These are phyloP conservation scores for Dufourea novaeangliae DNA, from an alignment of 1,140 invertebrate species.

Conservation along the genomic window DNA sequence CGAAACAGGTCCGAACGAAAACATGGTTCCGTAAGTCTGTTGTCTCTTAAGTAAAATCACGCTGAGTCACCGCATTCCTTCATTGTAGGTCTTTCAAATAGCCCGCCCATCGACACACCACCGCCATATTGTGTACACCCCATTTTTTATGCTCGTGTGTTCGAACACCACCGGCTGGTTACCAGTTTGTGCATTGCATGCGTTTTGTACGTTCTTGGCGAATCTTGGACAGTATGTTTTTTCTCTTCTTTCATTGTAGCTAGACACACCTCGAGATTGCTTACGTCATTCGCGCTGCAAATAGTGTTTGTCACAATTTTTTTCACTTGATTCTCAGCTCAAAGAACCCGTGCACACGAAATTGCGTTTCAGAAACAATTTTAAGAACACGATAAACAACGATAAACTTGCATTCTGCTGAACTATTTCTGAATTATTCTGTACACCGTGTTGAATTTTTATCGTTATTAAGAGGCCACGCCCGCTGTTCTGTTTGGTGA, in stretches of 20 bases:
- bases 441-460: too few species aligned
- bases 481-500: too few species aligned
- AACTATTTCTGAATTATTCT: too few species aligned
- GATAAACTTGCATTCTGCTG: too few species aligned
- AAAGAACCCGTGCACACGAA: not conserved
- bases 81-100: conserved; percentile 1
- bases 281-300: not conserved
- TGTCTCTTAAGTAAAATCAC: conserved; percentile 6
- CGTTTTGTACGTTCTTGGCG: conserved; percentile 2
- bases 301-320: not conserved
- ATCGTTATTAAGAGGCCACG: too few species aligned
- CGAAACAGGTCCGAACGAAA: not conserved
- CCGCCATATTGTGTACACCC: too few species aligned
- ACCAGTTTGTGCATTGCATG: conserved; percentile 1
- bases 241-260: conserved; percentile 2
- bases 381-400: too few species aligned
- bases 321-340: conserved; percentile 3
- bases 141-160: not conserved
- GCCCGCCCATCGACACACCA: not conserved
- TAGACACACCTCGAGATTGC: not conserved
- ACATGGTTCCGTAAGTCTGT: conserved; percentile 3
- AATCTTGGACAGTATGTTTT: too few species aligned
- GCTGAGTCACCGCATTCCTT: not conserved
- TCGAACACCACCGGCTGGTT: conserved; percentile 1
- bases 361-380: too few species aligned